These are phyloP conservation scores for Amiota mariae DNA, from an alignment of 2,888 invertebrate genomes.

Conservation along the genomic window DNA sequence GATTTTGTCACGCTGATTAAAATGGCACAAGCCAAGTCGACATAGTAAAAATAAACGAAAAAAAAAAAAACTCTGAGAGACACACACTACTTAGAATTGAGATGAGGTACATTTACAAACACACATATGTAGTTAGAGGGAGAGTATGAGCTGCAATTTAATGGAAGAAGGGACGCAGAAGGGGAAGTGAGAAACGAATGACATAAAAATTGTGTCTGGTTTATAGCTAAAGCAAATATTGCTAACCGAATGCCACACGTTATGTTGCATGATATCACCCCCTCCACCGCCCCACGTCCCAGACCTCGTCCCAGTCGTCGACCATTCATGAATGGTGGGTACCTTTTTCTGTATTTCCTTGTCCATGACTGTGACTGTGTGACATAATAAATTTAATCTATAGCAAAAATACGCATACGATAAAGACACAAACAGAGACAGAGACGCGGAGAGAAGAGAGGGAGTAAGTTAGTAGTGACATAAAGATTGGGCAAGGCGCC, in stretches of 20 bases:
- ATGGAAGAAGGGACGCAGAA: not conserved
- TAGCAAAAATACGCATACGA: constrained; percentile 20
- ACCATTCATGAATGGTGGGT: not conserved
- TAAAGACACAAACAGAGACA: not conserved
- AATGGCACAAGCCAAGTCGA: not conserved
- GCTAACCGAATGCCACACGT: not conserved
- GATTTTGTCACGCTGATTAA: constrained; percentile 30
- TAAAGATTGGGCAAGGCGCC: constrained; percentile 48
- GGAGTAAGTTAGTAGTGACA: not conserved
- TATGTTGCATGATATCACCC: not conserved
- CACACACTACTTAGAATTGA: not conserved
- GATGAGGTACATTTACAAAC: too few species aligned
- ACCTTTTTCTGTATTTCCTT: constrained; percentile 18
- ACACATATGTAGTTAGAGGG: too few species aligned
- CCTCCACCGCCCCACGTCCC: not conserved
- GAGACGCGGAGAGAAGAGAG: not conserved
- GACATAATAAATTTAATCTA: constrained; percentile 41
- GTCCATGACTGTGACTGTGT: constrained; percentile 29
- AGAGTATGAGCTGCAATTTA: not conserved
- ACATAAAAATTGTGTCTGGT: constrained; percentile 28
- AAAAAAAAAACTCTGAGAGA: constrained; percentile 5
- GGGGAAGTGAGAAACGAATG: not conserved
- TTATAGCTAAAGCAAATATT: constrained; percentile 13
- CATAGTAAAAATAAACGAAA: not conserved
- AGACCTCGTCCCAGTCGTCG: not conserved